These are phyloP conservation scores for Leptinotarsa texana DNA, from an alignment of 1,140 invertebrate species.

Conservation along the genomic window DNA sequence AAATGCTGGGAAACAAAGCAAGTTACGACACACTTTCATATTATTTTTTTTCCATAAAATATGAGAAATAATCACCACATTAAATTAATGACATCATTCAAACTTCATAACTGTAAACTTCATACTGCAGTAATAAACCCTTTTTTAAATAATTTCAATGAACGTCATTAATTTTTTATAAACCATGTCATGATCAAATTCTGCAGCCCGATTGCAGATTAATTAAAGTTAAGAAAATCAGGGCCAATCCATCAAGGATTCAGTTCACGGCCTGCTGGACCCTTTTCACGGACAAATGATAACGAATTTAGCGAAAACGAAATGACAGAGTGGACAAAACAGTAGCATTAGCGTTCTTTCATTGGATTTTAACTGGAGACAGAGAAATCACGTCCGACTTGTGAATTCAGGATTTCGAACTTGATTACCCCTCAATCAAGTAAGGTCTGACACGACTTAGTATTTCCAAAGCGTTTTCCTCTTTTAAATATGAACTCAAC, in stretches of 20 bases:
- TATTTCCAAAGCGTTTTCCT: too few relatives aligned
- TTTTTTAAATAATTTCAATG: too few relatives aligned
- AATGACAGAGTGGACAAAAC: constrained; percentile 52
- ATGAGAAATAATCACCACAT: too few relatives aligned
- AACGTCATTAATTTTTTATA: too few relatives aligned
- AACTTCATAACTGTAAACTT: too few relatives aligned
- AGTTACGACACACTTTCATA: too few relatives aligned
- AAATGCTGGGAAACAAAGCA: too few relatives aligned
- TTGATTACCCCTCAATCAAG: neutral
- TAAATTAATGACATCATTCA: too few relatives aligned
- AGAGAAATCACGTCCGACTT: neutral
- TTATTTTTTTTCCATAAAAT: too few relatives aligned
- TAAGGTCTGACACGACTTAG: too few relatives aligned
- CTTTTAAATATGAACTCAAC: too few relatives aligned
- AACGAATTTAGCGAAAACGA: constrained; percentile 49
- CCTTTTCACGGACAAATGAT: constrained; percentile 48
- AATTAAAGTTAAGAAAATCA: neutral
- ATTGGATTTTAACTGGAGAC: constrained; percentile 42
- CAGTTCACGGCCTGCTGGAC: constrained; percentile 19
- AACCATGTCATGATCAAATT: neutral
- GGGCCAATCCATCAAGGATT: constrained; percentile 15
- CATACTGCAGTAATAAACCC: too few relatives aligned
- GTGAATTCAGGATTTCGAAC: neutral
- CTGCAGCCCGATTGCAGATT: neutral
- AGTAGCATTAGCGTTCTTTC: constrained; percentile 51